Base-by-base conservation (phyloP, 2,797 vertebrate genomes). In the Pristis pectinata region DNA sequence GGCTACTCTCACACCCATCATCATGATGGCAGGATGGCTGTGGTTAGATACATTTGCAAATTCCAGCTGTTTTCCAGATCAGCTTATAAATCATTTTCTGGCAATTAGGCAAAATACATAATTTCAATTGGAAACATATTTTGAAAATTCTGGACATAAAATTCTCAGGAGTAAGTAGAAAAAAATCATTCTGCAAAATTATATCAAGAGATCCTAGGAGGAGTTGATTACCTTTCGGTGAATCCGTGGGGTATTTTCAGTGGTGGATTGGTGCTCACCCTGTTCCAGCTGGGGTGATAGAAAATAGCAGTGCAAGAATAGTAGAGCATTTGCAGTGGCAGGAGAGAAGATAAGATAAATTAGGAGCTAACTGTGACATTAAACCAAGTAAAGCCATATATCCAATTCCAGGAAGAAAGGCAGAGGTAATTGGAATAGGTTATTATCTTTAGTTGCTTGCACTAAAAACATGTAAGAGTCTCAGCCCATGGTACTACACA, bases 41-140 rank as follows among this genome's bases (percentile, higher is more conserved):
- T 72, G 67, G 67, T 93, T 53, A 49, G 1, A 74, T 74, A 49
- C 41, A 41, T 67, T 91, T 91, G 64, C 1, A 67, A 91, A 7
- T 41, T 91, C n/a, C 30, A 30, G 41, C 67, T 93, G 70, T 93
- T 93, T 74, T 74, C 92, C 92, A 74, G 13, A 34, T 41, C 41
- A 74, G 1, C 15, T 30, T 30, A 53, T 53, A 53, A 72, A 72
- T 53, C 92, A 49, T 53, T 93, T 15, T 92, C 61, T 22, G 24
- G 15, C 10, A 74, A 72, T 74, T 49, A 30, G 92, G 67, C 41
- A 53, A 72, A 74, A 53, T 49, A 93, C 41, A 49, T 44, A 8
- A 27, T 74, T 49, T 13, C 10, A 74, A 92, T 67, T 92, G 59
- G 30, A 67, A 92, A 92, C 87, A 92, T 67, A 92, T 67, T 92